A percentile compares a stretch with the other conserved stretches of the same genome.
Evolutionary conservation across 2,113 vertebrate genomes (phyloP).

Genomic region (Ancistrus triradiatus): DNA sequence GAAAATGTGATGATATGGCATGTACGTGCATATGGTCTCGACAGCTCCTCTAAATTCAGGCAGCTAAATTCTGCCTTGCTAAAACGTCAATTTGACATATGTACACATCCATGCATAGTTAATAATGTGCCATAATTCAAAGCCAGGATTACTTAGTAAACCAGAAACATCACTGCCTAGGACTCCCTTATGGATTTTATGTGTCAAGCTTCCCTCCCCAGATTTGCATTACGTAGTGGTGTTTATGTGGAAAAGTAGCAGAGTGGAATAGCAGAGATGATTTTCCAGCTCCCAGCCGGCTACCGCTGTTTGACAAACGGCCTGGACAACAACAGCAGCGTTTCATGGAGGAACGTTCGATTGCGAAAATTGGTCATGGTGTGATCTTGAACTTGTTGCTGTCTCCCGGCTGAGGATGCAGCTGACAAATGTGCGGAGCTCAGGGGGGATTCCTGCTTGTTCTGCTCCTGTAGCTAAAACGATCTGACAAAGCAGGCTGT

Average conservation of each 20-base stretch:
- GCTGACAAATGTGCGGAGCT: slow-evolving; percentile 11
- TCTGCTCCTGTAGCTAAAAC: not conserved
- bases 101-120: not conserved
- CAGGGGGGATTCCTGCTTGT: slow-evolving; percentile 7
- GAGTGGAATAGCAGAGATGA: slow-evolving; percentile 42
- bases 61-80: too few species aligned
- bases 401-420: slow-evolving; percentile 29
- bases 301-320: slow-evolving; percentile 32
- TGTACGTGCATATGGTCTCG: too few species aligned
- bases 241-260: slow-evolving; percentile 35
- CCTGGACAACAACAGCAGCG: slow-evolving; percentile 45
- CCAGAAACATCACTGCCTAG: slow-evolving; percentile 22
- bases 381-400: slow-evolving; percentile 33
- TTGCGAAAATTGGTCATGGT: slow-evolving; percentile 20
- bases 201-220: slow-evolving; percentile 12
- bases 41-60: too few species aligned
- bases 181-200: slow-evolving; percentile 29
- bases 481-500: slow-evolving; percentile 5
- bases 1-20: too few species aligned
- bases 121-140: not conserved
- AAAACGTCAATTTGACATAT: not conserved
- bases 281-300: slow-evolving; percentile 34
- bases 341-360: slow-evolving; percentile 20
- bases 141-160: not conserved
- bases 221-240: slow-evolving; percentile 12